Base-by-base conservation (phyloP, 2,888 invertebrate genomes). In the Plebejus melissa region DNA sequence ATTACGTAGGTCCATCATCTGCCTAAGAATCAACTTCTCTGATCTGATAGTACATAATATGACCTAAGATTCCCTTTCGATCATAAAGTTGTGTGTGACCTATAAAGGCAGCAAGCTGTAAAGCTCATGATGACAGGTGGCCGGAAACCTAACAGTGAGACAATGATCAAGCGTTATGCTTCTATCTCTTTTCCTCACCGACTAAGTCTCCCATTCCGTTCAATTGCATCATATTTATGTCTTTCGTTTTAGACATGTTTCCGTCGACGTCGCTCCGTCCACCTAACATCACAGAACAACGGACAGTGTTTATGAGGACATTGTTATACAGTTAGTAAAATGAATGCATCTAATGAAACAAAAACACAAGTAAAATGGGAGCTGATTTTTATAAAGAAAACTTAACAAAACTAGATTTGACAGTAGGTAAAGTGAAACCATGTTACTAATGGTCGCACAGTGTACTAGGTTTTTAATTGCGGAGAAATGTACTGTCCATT, bases 201-300 rank as follows among this genome's bases (percentile, higher is more conserved):
- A 93, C 92, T 87, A 93, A 83, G 81, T 93, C 92, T 85, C 92
- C 93, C 92, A 91, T 93, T 83, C 86, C 82, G 84, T 88, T 90
- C 89, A 92, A 89, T 78, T 89, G 91, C 88, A 87, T 89, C 88
- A 91, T 85, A 82, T 83, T 82, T 85, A 90, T 87, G 88, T 88
- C 88, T 77, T 86, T 83, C 84, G 83, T 77, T 84, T 88, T 84
- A 87, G 81, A 82, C 82, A 85, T 86, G 80, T 82, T 79, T 80
- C 84, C 80, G 77, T 84, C 80, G 82, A 81, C 83, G 84, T 88
- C 90, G 87, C 89, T 91, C 93, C 93, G 91, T 87, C 93, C 93
- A 93, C 93, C 93, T 93, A 92, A 83, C 93, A 92, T 90, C 91
- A 84, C 76, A 81, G 80, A 77, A 80, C 75, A 78, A 81, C 65